phyloP scores from a whole-genome alignment of 1,140 invertebrate species.

The Pinna nobilis region DNA sequence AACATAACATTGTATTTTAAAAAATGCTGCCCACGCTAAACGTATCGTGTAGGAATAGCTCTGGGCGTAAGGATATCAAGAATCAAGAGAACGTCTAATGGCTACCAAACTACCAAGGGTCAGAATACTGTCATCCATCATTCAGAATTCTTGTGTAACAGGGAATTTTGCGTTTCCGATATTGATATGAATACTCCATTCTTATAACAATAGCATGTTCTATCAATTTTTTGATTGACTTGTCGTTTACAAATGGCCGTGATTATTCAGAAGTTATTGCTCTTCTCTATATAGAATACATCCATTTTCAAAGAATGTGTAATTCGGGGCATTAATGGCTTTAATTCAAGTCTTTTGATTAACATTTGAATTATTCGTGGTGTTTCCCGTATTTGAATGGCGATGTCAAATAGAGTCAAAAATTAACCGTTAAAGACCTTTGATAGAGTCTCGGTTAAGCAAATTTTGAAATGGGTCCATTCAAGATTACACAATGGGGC shows the following conservation, averaged over 20 bases:
- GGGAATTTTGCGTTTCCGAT: too few relatives aligned
- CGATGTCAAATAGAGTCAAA: conserved; percentile 48
- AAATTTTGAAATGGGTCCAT: conserved; percentile 42
- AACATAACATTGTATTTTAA: too few relatives aligned
- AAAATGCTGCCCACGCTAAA: too few relatives aligned
- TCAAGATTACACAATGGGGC: conserved; percentile 32
- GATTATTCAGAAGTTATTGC: conserved; percentile 20
- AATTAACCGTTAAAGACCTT: conserved; percentile 43
- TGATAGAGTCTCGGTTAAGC: conserved; percentile 38
- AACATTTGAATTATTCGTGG: conserved; percentile 29
- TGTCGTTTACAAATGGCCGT: conserved; percentile 12
- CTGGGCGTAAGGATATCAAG: too few relatives aligned
- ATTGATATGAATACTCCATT: too few relatives aligned
- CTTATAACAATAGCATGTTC: conserved; percentile 8
- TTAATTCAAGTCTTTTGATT: conserved; percentile 47
- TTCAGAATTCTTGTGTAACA: too few relatives aligned
- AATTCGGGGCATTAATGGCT: conserved; percentile 31
- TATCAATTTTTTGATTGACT: conserved; percentile 23
- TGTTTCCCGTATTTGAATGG: conserved; percentile 14
- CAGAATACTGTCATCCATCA: too few relatives aligned
- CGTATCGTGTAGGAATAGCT: too few relatives aligned
- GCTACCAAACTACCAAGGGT: too few relatives aligned
- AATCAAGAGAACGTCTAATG: too few relatives aligned
- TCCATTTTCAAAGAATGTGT: conserved; percentile 19
- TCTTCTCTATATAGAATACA: background rate